These are phyloP conservation scores for Pitta sordida DNA, from an alignment of 2,113 vertebrate genomes.

Conservation along the genomic window DNA sequence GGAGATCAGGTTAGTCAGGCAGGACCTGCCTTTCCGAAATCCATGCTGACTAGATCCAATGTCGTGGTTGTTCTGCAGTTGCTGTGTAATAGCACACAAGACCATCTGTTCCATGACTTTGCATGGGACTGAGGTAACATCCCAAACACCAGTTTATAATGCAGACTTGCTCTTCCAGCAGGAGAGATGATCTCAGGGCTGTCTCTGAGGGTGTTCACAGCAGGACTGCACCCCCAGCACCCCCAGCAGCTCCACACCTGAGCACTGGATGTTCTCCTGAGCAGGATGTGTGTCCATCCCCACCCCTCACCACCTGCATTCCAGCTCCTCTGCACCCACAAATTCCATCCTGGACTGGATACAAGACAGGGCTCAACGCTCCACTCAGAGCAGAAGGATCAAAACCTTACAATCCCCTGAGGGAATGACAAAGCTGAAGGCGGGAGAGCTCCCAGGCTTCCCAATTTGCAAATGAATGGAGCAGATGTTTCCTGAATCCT, in stretches of 20 bases:
- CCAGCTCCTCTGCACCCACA: background rate
- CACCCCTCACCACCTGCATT: background rate
- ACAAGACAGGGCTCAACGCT: background rate
- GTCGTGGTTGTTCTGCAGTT: too few species aligned
- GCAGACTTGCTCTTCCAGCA: background rate
- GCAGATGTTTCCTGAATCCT: background rate
- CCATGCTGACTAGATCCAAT: too few species aligned
- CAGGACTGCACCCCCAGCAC: background rate
- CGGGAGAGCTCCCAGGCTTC: background rate
- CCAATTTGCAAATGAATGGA: background rate
- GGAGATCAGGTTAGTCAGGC: too few species aligned
- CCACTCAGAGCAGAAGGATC: background rate
- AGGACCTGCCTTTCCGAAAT: too few species aligned
- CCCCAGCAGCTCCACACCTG: background rate
- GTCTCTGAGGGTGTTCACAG: background rate
- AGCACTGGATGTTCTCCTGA: background rate
- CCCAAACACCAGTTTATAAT: background rate
- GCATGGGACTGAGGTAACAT: too few species aligned
- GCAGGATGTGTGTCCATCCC: rapidly evolving
- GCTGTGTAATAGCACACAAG: too few species aligned
- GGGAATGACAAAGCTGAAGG: background rate
- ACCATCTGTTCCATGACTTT: too few species aligned
- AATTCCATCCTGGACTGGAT: background rate
- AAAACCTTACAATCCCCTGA: background rate
- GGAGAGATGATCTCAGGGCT: background rate